These are phyloP conservation scores for Danaus melanippus DNA, from an alignment of 1,140 invertebrate genomes.

Conservation along the genomic window DNA sequence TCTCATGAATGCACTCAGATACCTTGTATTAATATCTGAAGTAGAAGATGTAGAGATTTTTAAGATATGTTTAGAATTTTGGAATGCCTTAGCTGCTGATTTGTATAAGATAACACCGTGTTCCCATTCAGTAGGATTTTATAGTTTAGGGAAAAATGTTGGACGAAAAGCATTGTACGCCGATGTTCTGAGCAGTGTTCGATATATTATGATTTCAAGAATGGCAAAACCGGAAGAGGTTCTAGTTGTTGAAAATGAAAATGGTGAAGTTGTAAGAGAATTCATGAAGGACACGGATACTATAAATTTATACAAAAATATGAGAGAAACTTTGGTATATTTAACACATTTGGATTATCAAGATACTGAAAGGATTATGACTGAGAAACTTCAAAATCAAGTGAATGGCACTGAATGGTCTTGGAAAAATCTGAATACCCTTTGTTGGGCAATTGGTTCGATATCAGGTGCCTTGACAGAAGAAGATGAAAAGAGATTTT, in stretches of 20 bases:
- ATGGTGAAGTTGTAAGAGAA: constrained; percentile 99
- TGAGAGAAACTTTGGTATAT: constrained; percentile 99
- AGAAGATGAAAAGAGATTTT: constrained; percentile 99
- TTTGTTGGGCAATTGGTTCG: constrained; percentile 99
- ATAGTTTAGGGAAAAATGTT: constrained; percentile 57
- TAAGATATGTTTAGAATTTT: constrained; percentile 99
- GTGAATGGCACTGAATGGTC: constrained; percentile 99
- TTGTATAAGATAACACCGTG: constrained; percentile 87
- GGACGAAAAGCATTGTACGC: constrained; percentile 80
- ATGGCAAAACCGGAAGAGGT: constrained; percentile 99
- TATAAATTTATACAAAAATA: constrained; percentile 99
- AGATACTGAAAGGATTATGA: constrained; percentile 99
- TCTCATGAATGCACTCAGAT: constrained; percentile 89
- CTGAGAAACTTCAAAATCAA: constrained; percentile 98
- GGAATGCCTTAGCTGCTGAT: constrained; percentile 94
- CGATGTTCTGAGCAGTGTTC: constrained; percentile 88
- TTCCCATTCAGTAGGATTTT: constrained; percentile 59
- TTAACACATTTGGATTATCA: constrained; percentile 98
- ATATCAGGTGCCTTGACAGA: constrained; percentile 99
- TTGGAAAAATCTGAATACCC: constrained; percentile 99
- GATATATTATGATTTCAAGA: constrained; percentile 99
- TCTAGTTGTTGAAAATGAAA: constrained; percentile 99
- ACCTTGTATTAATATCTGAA: constrained; percentile 97
- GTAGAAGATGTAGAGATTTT: constrained; percentile 99
- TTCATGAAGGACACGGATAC: constrained; percentile 99